Evolutionary conservation across 2,797 vertebrate genomes (phyloP), one percentile per base, ranked within the genome.

Genomic region (Gallinago solitaria): DNA sequence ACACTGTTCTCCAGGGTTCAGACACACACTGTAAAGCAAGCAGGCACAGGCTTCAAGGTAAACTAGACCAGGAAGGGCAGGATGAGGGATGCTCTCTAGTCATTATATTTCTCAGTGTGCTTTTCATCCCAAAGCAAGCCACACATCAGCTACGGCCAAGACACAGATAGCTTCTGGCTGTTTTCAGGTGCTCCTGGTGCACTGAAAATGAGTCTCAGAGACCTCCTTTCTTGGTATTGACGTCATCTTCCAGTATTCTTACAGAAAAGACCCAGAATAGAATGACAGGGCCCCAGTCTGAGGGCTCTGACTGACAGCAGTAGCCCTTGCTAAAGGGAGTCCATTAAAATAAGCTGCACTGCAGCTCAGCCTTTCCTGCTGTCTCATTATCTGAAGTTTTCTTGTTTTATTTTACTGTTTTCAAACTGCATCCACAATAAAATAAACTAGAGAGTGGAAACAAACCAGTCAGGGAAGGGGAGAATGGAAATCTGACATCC

Each of bases 271-370:
- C 17, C 16, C 35, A 50, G 54, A 70, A 33, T 17, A n/a, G 35
- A 12, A 12, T 1, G 19, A 59, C n/a, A 37, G 0, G 0, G 12
- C 18, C 37, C n/a, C 14, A 21, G 0, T 11, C 25, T 4, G 3
- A 41, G 9, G 23, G 37, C 51, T 85, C 33, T 30, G 28, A 21
- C 10, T 41, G 33, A 20, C 17, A 75, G n/a, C 39, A 41, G 4
- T 3, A 89, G 43, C 70, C 16, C 37, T 37, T 35, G 16, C 75
- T 39, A 15, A 63, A 76, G n/a, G 25, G 28, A 74, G 1, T 6
- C 53, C 80, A 15, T 30, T 14, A 48, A 39, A 77, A 57, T 9
- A 21, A 78, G 33, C 37, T 18, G 41, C 30, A 21, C 20, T 45
- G 70, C 81, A 56, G 70, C 60, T 83, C 87, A 74, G 24, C 65